Percentiles rank a stretch among this genome's conserved stretches.
phyloP scores from a whole-genome alignment of 2,797 vertebrate species.

The Ispidina lecontei region DNA sequence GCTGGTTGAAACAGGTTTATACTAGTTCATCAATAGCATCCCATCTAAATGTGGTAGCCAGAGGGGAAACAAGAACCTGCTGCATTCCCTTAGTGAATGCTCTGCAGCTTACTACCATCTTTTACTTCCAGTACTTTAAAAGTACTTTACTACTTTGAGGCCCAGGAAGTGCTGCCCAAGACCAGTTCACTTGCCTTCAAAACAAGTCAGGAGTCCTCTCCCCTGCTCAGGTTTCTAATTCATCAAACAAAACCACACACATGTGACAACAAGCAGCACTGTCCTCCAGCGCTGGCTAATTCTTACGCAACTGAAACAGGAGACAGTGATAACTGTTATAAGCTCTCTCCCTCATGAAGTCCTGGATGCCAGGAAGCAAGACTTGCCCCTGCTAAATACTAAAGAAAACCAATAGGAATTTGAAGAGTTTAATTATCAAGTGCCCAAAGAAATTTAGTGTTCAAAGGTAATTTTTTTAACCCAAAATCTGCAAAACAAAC shows the following conservation, averaged over 20 bases:
- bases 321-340: background rate
- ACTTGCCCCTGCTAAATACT: slow-evolving; percentile 15
- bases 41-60: fast-evolving
- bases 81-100: background rate
- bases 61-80: background rate
- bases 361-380: slow-evolving; percentile 79
- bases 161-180: background rate
- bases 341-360: slow-evolving; percentile 9
- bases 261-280: background rate
- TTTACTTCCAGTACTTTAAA: background rate
- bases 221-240: background rate
- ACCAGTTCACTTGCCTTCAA: background rate
- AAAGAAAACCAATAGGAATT: background rate
- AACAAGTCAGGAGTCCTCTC: background rate
- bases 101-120: background rate
- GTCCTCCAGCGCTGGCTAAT: background rate
- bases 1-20: background rate
- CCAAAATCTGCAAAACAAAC: slow-evolving; percentile 28
- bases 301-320: background rate
- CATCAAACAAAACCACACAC: background rate
- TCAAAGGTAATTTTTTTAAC: slow-evolving; percentile 41
- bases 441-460: slow-evolving; percentile 50
- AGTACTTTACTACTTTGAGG: background rate
- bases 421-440: slow-evolving; percentile 19
- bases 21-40: fast-evolving